Percentiles rank a stretch among this genome's conserved stretches.
These are phyloP conservation scores for Lasioglossum calceatum DNA, from an alignment of 2,888 invertebrate genomes.

Conservation along the genomic window DNA sequence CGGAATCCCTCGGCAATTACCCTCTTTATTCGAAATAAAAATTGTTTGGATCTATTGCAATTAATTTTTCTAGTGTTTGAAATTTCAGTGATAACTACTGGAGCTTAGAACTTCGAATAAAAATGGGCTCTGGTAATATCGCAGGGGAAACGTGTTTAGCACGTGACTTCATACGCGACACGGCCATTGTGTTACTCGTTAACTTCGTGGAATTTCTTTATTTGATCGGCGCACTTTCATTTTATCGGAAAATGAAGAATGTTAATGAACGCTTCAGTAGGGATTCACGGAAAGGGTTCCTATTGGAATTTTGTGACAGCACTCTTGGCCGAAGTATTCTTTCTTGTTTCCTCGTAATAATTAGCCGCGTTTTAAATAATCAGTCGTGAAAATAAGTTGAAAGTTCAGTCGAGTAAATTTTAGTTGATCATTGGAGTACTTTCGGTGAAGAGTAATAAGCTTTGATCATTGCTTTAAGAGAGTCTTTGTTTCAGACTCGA, in stretches of 20 bases:
- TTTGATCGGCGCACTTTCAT: not conserved
- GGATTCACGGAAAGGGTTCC: not conserved
- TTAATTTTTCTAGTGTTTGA: too few relatives aligned
- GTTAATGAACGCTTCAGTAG: not conserved
- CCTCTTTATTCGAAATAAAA: not conserved
- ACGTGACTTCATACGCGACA: not conserved
- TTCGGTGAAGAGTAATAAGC: constrained; percentile 2
- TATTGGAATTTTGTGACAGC: not conserved
- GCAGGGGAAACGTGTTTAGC: not conserved
- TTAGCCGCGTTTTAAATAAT: not conserved
- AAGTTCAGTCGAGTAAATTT: not conserved
- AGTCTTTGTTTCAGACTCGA: not conserved
- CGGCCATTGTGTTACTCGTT: not conserved
- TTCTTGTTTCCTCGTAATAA: not conserved
- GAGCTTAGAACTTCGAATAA: not conserved
- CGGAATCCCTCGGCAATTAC: not conserved
- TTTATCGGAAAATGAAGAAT: not conserved
- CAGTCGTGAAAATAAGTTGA: not conserved
- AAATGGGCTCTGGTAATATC: not conserved
- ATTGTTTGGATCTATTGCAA: not conserved
- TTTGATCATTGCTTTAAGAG: constrained; percentile 8
- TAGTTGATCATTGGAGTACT: not conserved
- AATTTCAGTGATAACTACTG: too few relatives aligned
- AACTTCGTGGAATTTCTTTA: not conserved
- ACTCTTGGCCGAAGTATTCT: not conserved